These are phyloP conservation scores for Camptogramma bilineatum DNA, from an alignment of 2,888 invertebrate species.

Conservation along the genomic window DNA sequence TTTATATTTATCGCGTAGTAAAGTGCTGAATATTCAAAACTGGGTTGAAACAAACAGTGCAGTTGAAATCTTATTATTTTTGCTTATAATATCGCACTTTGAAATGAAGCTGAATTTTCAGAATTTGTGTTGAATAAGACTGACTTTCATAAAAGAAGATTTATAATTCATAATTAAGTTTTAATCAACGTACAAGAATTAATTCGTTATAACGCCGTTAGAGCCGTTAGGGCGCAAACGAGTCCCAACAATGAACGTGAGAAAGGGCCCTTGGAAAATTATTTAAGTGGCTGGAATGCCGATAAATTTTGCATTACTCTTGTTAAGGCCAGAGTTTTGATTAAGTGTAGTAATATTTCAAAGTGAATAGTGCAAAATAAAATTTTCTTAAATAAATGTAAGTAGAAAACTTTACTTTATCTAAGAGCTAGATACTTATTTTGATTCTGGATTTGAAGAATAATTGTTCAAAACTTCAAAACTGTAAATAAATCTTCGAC, in stretches of 20 bases:
- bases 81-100: background rate
- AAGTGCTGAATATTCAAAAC: conserved; percentile 28
- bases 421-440: too few species aligned
- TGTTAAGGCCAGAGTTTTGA: conserved; percentile 26
- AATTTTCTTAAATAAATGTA: background rate
- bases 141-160: conserved; percentile 52
- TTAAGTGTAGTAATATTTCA: conserved; percentile 18
- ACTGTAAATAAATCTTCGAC: too few species aligned
- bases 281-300: conserved; percentile 59
- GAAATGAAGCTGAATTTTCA: background rate
- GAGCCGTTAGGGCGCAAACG: conserved; percentile 52
- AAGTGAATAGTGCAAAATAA: background rate
- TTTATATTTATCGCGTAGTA: conserved; percentile 35
- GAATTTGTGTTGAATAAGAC: background rate
- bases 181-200: conserved; percentile 80
- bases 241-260: conserved; percentile 72
- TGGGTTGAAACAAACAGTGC: conserved; percentile 16
- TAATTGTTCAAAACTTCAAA: too few species aligned
- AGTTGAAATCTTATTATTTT: background rate
- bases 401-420: too few species aligned
- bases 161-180: conserved; percentile 72
- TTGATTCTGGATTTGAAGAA: too few species aligned
- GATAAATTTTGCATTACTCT: conserved; percentile 53
- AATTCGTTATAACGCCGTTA: conserved; percentile 75
- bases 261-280: conserved; percentile 63